Conservation (phyloP, 2,113 vertebrate genomes). For the Megalops atlanticus region DNA sequence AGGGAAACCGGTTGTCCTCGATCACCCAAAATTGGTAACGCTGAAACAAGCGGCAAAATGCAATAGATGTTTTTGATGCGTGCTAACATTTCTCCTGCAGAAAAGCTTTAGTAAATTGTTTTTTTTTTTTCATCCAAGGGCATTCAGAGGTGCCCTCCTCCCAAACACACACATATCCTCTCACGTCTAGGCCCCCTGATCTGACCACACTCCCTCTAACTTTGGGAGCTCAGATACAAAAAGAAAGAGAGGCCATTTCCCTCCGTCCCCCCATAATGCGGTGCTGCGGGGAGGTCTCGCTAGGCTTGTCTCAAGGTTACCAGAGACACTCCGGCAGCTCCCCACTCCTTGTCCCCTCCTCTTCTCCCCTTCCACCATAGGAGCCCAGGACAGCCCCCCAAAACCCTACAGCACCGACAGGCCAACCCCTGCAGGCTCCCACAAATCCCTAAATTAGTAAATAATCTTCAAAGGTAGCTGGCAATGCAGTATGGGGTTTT, state of each 20-base stretch:
- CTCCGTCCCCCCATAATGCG: slow-evolving; percentile 1
- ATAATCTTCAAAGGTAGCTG: slow-evolving; percentile 17
- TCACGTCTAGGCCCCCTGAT: not conserved
- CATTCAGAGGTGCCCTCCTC: not conserved
- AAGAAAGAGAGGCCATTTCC: too few relatives aligned
- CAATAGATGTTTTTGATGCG: not conserved
- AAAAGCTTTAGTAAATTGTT: not conserved
- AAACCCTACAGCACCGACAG: not conserved
- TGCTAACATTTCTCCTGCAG: not conserved
- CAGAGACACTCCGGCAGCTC: slow-evolving; percentile 25
- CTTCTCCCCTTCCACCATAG: not conserved
- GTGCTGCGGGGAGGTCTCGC: not conserved
- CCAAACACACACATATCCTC: not conserved
- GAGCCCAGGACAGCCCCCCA: not conserved
- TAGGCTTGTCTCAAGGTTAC: slow-evolving; percentile 42
- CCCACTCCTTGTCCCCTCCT: not conserved
- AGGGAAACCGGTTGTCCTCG: not conserved
- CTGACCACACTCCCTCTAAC: slow-evolving; percentile 1
- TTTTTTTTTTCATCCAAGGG: slow-evolving; percentile 1
- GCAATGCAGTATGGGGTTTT: not conserved
- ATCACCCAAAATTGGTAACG: not conserved
- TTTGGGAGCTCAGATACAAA: not conserved
- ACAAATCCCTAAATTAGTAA: not conserved
- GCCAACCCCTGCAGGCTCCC: not conserved
- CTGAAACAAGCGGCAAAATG: not conserved